phyloP scores from a whole-genome alignment of 2,888 invertebrate genomes.

The Volucella inanis region DNA sequence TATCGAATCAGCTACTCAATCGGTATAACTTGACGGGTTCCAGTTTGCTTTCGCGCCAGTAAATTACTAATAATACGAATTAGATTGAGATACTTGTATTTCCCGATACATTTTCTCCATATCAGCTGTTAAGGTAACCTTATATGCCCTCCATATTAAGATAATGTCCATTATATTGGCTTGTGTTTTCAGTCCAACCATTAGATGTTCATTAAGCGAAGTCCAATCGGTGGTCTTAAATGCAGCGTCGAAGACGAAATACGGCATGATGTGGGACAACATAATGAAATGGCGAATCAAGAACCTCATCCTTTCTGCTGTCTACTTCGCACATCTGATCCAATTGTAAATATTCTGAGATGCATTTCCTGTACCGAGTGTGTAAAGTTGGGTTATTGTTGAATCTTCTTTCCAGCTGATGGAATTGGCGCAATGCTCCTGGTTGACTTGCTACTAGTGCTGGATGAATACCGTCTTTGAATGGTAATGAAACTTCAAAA shows the following conservation, averaged over 20 bases:
- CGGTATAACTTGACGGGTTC: too few relatives aligned
- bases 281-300: slow-evolving; percentile 26
- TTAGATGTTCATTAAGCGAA: slow-evolving; percentile 30
- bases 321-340: slow-evolving; percentile 29
- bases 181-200: slow-evolving; percentile 22
- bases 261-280: slow-evolving; percentile 33
- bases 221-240: slow-evolving; percentile 17
- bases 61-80: too few relatives aligned
- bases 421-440: slow-evolving; percentile 7
- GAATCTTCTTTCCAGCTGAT: slow-evolving; percentile 9
- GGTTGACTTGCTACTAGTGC: slow-evolving; percentile 10
- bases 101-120: slow-evolving; percentile 25
- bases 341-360: slow-evolving; percentile 23
- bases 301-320: slow-evolving; percentile 13
- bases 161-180: neutral
- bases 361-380: neutral
- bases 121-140: slow-evolving; percentile 19
- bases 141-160: slow-evolving; percentile 17
- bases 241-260: slow-evolving; percentile 32
- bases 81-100: too few relatives aligned
- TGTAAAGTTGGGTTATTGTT: slow-evolving; percentile 7
- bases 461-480: slow-evolving; percentile 9
- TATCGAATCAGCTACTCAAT: slow-evolving; percentile 19
- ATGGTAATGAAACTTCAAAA: slow-evolving; percentile 31
- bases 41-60: too few relatives aligned